Evolutionary conservation across 2,888 invertebrate species (phyloP).

Genomic region (Branchellion lobata): DNA sequence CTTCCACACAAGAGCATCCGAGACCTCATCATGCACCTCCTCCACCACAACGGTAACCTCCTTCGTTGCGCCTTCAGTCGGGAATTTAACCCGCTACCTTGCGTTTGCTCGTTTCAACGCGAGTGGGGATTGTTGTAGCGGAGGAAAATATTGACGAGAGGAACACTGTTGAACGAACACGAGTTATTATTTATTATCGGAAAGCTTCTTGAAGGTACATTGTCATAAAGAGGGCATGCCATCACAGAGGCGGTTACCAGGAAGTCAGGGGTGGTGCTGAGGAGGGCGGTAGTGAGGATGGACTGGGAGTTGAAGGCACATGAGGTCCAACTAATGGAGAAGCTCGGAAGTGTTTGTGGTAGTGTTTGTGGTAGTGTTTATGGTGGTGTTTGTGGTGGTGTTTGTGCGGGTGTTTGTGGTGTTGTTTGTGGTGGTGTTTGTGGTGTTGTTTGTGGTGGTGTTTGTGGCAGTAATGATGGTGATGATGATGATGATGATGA

Average conservation of each 20-base stretch:
- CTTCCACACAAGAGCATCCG: conserved; percentile 88
- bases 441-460: background rate
- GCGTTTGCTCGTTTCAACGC: no score
- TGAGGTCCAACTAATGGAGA: conserved; percentile 84
- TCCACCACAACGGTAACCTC: background rate
- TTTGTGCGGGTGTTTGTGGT: background rate
- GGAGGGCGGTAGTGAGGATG: conserved; percentile 81
- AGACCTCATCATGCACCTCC: conserved; percentile 80
- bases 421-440: background rate
- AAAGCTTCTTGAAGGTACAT: no score
- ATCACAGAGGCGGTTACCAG: conserved; percentile 75
- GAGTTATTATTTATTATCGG: no score
- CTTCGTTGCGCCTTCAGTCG: no score
- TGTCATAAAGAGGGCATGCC: no score
- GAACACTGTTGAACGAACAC: no score
- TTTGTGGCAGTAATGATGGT: background rate
- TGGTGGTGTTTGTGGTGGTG: conserved; percentile 69
- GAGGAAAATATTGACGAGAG: no score
- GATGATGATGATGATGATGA: background rate
- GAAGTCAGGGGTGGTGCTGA: conserved; percentile 79
- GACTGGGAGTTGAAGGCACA: conserved; percentile 94
- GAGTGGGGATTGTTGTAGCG: no score
- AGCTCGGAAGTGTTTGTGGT: conserved; percentile 82
- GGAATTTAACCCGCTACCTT: no score
- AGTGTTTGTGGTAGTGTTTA: background rate